A percentile compares a stretch with the other conserved stretches of the same genome.
Conservation (phyloP, 2,113 vertebrate species). For the Calidris pygmaea region DNA sequence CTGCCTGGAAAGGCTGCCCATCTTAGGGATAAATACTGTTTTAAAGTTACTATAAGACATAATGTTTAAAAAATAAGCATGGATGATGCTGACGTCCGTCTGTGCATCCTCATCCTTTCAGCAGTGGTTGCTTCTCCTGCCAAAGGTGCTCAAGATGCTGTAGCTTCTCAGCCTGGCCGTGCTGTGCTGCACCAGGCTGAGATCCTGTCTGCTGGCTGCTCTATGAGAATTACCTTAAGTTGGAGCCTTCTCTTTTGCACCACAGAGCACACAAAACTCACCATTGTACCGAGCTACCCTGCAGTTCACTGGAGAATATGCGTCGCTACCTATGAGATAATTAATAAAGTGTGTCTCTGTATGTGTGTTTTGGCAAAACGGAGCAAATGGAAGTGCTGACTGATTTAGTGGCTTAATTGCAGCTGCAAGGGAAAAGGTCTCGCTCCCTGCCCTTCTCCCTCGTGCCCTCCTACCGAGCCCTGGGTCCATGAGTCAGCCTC, state of each 20-base stretch:
- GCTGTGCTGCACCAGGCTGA: neutral
- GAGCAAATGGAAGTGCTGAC: neutral
- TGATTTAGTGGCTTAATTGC: neutral
- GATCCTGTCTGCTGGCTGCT: neutral
- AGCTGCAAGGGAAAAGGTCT: neutral
- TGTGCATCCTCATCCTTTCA: neutral
- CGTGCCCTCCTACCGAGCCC: neutral
- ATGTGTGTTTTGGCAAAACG: neutral
- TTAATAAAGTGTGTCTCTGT: neutral
- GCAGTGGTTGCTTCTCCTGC: neutral
- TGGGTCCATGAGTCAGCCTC: neutral
- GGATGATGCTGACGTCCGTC: rapidly evolving
- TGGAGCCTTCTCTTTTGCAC: neutral
- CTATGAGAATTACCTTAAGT: neutral
- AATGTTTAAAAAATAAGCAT: neutral
- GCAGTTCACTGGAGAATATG: neutral
- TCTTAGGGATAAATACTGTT: neutral
- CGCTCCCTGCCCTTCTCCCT: neutral
- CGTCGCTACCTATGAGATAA: neutral
- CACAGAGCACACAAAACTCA: neutral
- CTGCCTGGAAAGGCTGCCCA: neutral
- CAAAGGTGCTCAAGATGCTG: neutral
- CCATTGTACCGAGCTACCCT: neutral
- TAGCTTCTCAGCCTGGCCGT: neutral
- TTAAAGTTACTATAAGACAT: neutral